Evolutionary conservation across 2,888 invertebrate species (phyloP), one percentile per base, ranked within the genome.

Genomic region (Volucella bombylans): DNA sequence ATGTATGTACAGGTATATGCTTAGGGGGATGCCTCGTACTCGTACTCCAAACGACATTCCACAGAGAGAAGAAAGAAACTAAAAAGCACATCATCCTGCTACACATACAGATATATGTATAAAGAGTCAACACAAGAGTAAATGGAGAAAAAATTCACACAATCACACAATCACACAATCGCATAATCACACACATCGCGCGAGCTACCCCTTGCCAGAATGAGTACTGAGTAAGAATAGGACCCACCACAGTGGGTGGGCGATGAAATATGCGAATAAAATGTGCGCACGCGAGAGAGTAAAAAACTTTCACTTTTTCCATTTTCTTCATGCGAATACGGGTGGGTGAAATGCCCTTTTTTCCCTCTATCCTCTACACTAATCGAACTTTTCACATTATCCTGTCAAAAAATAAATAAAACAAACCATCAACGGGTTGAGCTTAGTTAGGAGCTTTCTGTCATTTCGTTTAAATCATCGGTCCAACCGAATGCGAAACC

Each of bases 291-390:
- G 85, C 81, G 81, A 85, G 83, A 85, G 81, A 85, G 72, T 52
- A 76, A 64, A 57, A 71, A 79, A 85, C 85, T 85, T 85, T 85
- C 85, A 85, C 85, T 85, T 85, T 85, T 85, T 85, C 81, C 77
- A 81, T 85, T 85, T 85, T 79, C 59, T 55, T 49, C n/a, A 8
- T 39, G 39, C 50, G 50, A 39, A 4, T n/a, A n/a, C 11, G 31
- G 4, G 50, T 31, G 6, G 31, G 6, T 31, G 31, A 69, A 69
- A 67, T 41, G 54, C 59, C 50, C 31, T 49, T 67, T 39, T 61
- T 73, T 78, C 76, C 31, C 31, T 31, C 31, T 31, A 31, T 31
- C 31, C 31, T 31, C 6, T 31, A 31, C 31, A 31, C 81, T 85
- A 76, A 85, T 85, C 71, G 62, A 80, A 76, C 50, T 77, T 68